Percentiles rank a stretch among this genome's conserved stretches.
These are phyloP conservation scores for Redunca redunca DNA, from an alignment of 2,113 vertebrate species.

Conservation along the genomic window DNA sequence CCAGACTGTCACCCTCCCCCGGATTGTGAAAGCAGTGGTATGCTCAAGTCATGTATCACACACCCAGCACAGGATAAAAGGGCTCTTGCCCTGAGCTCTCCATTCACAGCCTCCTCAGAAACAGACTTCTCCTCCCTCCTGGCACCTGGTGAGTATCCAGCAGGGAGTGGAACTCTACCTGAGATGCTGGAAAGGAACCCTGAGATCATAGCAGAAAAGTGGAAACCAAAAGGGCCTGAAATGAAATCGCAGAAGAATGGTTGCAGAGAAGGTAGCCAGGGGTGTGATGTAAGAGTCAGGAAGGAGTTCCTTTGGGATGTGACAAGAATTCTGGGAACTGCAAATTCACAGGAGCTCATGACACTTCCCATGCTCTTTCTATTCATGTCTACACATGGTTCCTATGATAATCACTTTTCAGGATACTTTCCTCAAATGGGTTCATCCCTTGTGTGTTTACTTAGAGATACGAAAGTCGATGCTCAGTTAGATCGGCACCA, in stretches of 20 bases:
- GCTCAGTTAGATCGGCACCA: neutral
- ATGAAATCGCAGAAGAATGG: neutral
- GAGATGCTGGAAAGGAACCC: neutral
- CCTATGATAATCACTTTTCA: neutral
- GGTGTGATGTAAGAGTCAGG: neutral
- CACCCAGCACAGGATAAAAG: conserved; percentile 33
- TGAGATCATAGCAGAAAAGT: neutral
- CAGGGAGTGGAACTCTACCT: neutral
- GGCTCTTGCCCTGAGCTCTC: neutral
- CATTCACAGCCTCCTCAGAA: neutral
- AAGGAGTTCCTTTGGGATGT: too few relatives aligned
- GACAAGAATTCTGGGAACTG: neutral
- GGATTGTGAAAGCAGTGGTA: neutral
- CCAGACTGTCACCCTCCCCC: neutral
- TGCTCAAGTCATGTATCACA: neutral
- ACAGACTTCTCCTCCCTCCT: neutral
- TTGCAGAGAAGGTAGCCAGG: neutral
- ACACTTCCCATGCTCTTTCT: neutral
- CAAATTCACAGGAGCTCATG: neutral
- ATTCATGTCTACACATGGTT: neutral
- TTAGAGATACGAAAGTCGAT: neutral
- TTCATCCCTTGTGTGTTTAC: neutral
- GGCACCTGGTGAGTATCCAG: neutral
- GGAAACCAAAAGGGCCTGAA: neutral
- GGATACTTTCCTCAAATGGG: neutral